Evolutionary conservation across 2,797 vertebrate genomes (phyloP).

Genomic region (Helostoma temminkii): DNA sequence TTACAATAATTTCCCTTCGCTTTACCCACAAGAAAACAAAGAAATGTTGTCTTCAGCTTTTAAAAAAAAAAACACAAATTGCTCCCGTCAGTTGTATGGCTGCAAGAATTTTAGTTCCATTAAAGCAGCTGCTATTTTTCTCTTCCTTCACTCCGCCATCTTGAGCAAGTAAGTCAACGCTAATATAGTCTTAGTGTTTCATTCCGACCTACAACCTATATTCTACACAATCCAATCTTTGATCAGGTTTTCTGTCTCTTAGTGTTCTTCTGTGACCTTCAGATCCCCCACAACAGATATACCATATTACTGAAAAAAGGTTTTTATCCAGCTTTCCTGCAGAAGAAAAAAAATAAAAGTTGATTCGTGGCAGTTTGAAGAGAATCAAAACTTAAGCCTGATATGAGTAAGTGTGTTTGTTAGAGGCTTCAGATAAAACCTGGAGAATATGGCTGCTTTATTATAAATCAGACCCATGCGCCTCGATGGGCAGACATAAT

Average conservation of each 20-base stretch:
- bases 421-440: slow-evolving; percentile 26
- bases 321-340: slow-evolving; percentile 45
- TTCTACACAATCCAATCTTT: background rate
- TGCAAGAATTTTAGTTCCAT: too few relatives aligned
- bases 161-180: too few relatives aligned
- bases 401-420: slow-evolving; percentile 14
- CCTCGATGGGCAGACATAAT: slow-evolving; percentile 18
- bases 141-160: too few relatives aligned
- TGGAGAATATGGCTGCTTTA: slow-evolving; percentile 19
- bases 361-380: slow-evolving; percentile 17
- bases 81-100: too few relatives aligned
- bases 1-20: too few relatives aligned
- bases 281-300: slow-evolving; percentile 49
- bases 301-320: slow-evolving; percentile 64
- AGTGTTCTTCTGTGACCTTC: slow-evolving; percentile 18
- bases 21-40: too few relatives aligned
- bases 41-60: too few relatives aligned
- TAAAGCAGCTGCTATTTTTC: too few relatives aligned
- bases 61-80: background rate
- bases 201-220: background rate
- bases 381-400: slow-evolving; percentile 12
- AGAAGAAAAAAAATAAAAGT: slow-evolving; percentile 22
- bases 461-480: slow-evolving; percentile 34
- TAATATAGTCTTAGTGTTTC: too few relatives aligned
- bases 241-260: slow-evolving; percentile 3